Evolutionary conservation across 2,888 invertebrate species (phyloP).

Genomic region (Drosophila subquinaria): DNA sequence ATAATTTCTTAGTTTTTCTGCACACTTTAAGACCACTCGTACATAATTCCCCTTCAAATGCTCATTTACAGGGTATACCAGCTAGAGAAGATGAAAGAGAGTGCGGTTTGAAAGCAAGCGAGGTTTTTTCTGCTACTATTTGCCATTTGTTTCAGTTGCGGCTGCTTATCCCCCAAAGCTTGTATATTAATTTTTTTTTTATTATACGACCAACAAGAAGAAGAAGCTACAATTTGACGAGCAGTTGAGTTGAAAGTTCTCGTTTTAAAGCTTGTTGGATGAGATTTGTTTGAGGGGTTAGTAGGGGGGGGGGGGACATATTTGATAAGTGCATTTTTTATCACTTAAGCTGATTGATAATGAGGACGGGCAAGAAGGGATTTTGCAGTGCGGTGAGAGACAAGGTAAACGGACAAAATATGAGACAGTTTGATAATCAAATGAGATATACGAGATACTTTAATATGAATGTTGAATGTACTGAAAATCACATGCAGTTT

Average conservation of each 20-base stretch:
- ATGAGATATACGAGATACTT: conserved; percentile 10
- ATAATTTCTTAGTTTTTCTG: not conserved
- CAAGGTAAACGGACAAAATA: conserved; percentile 26
- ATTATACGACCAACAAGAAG: conserved; percentile 48
- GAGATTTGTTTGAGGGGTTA: not conserved
- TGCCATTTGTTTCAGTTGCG: conserved; percentile 9
- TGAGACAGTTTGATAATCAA: conserved; percentile 8
- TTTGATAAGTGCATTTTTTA: conserved; percentile 49
- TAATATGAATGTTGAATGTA: conserved; percentile 3
- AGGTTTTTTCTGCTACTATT: conserved; percentile 21
- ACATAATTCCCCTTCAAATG: not conserved
- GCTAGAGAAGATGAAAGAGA: conserved; percentile 16
- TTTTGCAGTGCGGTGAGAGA: conserved; percentile 13
- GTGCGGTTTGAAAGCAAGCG: conserved; percentile 31
- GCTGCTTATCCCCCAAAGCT: conserved; percentile 38
- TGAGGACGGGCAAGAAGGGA: conserved; percentile 9
- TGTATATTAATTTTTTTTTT: conserved; percentile 52
- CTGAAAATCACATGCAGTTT: conserved; percentile 11
- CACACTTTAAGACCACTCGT: too few species aligned
- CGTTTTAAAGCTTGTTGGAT: conserved; percentile 9
- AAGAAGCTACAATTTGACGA: conserved; percentile 49
- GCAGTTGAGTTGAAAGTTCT: conserved; percentile 23
- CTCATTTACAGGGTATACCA: conserved; percentile 20
- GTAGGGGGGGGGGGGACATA: conserved; percentile 1
- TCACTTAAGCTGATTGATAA: conserved; percentile 56